A percentile compares a stretch with the other conserved stretches of the same genome.
Evolutionary conservation across 2,888 invertebrate species (phyloP).

Genomic region (Tipula lateralis): DNA sequence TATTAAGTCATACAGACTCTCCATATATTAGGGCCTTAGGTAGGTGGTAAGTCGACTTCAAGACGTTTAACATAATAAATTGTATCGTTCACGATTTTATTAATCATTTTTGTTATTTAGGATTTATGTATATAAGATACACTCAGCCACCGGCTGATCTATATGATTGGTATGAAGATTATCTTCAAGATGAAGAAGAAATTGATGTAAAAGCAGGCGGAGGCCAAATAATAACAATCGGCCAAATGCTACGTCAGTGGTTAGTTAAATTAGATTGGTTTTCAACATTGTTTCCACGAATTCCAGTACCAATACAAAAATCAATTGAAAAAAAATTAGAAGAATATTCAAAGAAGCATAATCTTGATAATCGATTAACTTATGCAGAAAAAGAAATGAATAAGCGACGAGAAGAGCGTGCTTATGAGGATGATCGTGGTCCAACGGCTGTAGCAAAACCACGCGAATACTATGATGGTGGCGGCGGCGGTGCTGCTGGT

Average conservation of each 20-base stretch:
- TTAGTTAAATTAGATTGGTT: constrained; percentile 98
- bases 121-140: constrained; percentile 79
- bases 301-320: constrained; percentile 96
- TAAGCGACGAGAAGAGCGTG: constrained; percentile 14
- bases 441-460: background rate
- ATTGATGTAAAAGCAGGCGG: constrained; percentile 97
- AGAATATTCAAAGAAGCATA: constrained; percentile 55
- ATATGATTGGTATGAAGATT: constrained; percentile 95
- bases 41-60: constrained; percentile 48
- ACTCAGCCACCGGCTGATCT: constrained; percentile 94
- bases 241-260: constrained; percentile 87
- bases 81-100: background rate
- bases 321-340: constrained; percentile 75
- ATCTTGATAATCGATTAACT: constrained; percentile 25
- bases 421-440: background rate
- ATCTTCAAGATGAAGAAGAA: constrained; percentile 94
- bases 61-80: background rate
- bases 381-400: constrained; percentile 28
- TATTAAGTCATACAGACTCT: constrained; percentile 92
- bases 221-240: constrained; percentile 80
- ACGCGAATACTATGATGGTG: background rate
- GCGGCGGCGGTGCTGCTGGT: background rate
- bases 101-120: constrained; percentile 42
- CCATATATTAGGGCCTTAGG: constrained; percentile 96
- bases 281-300: constrained; percentile 94